Evolutionary conservation across 1,140 invertebrate species (phyloP), one percentile per base, ranked within the genome.

Genomic region (Wasmannia auropunctata): DNA sequence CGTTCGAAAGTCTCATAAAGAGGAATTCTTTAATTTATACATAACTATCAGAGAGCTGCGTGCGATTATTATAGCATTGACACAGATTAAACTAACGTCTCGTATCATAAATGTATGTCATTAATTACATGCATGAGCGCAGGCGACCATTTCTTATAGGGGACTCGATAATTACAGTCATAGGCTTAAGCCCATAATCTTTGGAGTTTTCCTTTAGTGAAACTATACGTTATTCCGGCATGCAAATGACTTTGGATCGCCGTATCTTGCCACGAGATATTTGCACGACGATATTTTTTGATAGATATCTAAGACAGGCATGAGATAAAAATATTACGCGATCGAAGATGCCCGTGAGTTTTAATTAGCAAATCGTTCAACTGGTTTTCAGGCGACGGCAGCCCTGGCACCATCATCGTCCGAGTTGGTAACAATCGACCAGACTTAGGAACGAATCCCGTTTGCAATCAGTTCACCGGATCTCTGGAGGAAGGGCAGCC

Each of bases 361-460:
- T 67, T 79, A 69, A 69, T 6, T 43, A 67, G 4, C 4, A 80
- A 69, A 37, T 40, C 3, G 3, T 56, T 79, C 3, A 34, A 70
- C 4, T 65, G 34, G 19, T 69, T 87, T 92, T 8, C 87, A 96
- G 96, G 96, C 40, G 95, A 96, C 69, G 96, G 96, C 87, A 96
- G 97, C 91, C 97, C 97, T 28, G 98, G 98, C 0, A 98, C 98
- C 0, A 97, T 99, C 77, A 97, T 98, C 25, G 98, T 99, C 0
- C 96, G 98, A 49, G 98, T 99, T 8, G 98, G 98, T 60, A 99
- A 99, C 95, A 99, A 98, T 93, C 96, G 98, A n/a, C 98, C 98
- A 0, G 98, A 99, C 94, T 94, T 99, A 60, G 98, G 98, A 69
- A 98, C 97, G 2, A 99, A 99, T 95, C 98, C 98, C 0, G 97